Conservation (phyloP, 2,113 vertebrate genomes). For the Callipepla squamata region DNA sequence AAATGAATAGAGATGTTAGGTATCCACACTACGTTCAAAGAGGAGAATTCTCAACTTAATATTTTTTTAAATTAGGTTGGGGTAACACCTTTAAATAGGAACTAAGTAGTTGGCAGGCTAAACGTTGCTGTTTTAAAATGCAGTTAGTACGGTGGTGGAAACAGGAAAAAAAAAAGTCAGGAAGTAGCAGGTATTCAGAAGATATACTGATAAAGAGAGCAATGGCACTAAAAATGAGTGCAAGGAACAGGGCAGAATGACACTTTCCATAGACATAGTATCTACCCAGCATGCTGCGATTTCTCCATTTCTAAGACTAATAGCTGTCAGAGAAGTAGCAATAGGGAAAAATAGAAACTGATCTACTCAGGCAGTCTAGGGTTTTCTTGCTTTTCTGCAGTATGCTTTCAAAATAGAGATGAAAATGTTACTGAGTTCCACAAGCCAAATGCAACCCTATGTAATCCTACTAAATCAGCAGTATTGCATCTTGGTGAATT, state of each 20-base stretch:
- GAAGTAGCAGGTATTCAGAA: background rate
- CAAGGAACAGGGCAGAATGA: background rate
- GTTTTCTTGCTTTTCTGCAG: background rate
- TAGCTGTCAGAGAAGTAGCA: background rate
- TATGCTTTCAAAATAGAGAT: background rate
- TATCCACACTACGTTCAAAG: background rate
- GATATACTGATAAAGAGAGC: background rate
- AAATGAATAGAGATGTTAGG: background rate
- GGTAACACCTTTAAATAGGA: background rate
- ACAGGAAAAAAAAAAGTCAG: background rate
- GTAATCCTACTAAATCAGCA: slow-evolving; percentile 21
- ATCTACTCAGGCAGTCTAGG: background rate
- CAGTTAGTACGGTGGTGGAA: background rate
- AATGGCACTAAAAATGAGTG: background rate
- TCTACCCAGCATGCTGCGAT: background rate
- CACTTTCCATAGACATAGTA: background rate
- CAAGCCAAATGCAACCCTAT: background rate
- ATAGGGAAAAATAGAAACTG: background rate
- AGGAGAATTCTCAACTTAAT: background rate
- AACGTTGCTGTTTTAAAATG: too few relatives aligned
- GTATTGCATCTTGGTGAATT: slow-evolving; percentile 48
- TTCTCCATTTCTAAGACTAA: background rate
- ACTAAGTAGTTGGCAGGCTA: background rate
- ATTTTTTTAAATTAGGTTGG: background rate
- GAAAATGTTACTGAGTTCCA: background rate